A percentile compares a stretch with the other conserved stretches of the same genome.
phyloP scores from a whole-genome alignment of 2,888 invertebrate species.

The Thalpophila matura region DNA sequence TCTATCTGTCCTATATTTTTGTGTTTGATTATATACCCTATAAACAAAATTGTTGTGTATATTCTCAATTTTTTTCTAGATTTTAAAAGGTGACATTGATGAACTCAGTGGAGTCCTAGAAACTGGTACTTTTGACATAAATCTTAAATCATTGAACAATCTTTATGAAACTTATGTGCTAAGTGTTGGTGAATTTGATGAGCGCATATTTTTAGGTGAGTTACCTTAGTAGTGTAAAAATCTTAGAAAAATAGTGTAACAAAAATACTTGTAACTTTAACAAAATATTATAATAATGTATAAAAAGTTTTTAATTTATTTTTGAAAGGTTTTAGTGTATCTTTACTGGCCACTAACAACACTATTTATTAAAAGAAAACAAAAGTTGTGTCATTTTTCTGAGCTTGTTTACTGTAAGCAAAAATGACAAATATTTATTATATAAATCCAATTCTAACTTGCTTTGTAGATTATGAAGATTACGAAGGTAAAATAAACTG shows the following conservation, averaged over 20 bases:
- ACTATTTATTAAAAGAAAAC: neutral
- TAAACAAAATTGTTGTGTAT: too few species aligned
- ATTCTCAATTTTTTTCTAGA: constrained; percentile 77
- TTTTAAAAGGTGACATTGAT: constrained; percentile 93
- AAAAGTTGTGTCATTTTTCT: neutral
- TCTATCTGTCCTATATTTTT: neutral
- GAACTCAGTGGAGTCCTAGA: constrained; percentile 94
- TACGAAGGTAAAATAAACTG: constrained; percentile 50
- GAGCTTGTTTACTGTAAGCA: neutral
- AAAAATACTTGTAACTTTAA: neutral
- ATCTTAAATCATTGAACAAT: constrained; percentile 96
- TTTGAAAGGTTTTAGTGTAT: constrained; percentile 28
- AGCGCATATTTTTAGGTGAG: constrained; percentile 97
- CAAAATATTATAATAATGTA: neutral
- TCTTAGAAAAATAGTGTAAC: neutral
- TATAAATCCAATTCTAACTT: constrained; percentile 73
- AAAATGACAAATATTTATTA: constrained; percentile 70
- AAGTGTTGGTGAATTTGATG: constrained; percentile 98
- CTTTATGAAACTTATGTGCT: constrained; percentile 97
- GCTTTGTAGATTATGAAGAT: constrained; percentile 62
- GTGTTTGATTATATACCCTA: too few species aligned
- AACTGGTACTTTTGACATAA: constrained; percentile 94
- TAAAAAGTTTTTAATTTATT: neutral
- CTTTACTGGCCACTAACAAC: constrained; percentile 21
- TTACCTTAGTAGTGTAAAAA: constrained; percentile 24